phyloP scores from a whole-genome alignment of 23 tunicate genomes.

The Ascidia mentula region DNA sequence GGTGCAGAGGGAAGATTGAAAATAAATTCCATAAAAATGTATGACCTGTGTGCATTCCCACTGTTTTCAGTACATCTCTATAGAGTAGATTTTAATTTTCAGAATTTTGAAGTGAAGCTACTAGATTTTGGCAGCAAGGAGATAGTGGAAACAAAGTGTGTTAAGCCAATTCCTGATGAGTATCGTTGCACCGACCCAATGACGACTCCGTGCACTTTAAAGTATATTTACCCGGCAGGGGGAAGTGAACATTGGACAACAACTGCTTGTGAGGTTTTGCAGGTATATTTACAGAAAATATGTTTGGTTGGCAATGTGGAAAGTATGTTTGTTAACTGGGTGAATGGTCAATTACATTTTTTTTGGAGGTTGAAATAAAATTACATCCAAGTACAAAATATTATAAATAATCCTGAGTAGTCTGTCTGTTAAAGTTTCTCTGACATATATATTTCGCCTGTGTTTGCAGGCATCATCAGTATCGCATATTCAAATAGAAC shows the following conservation, averaged over 20 bases:
- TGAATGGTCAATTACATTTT: too few relatives aligned
- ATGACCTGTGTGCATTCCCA: background rate
- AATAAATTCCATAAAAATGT: background rate
- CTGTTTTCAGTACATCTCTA: background rate
- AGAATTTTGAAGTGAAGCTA: constrained; percentile 11
- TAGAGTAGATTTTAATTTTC: background rate
- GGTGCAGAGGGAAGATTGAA: constrained; percentile 62
- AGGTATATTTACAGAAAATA: too few relatives aligned
- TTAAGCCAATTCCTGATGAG: background rate
- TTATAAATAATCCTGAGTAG: too few relatives aligned
- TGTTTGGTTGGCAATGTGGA: too few relatives aligned
- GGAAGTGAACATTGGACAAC: constrained; percentile 58
- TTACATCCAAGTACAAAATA: too few relatives aligned
- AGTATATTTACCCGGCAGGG: constrained; percentile 62
- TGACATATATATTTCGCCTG: too few relatives aligned
- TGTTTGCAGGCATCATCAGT: too few relatives aligned
- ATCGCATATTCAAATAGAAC: too few relatives aligned
- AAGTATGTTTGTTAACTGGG: too few relatives aligned
- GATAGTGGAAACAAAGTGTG: background rate
- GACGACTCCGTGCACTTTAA: constrained; percentile 27
- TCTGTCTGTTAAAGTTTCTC: too few relatives aligned
- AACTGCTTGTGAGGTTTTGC: constrained; percentile 34
- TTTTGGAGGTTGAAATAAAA: too few relatives aligned
- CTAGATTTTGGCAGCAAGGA: constrained; percentile 54
- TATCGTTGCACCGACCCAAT: background rate